Evolutionary conservation across 2,888 invertebrate genomes (phyloP).

Genomic region (Andrena praecox): DNA sequence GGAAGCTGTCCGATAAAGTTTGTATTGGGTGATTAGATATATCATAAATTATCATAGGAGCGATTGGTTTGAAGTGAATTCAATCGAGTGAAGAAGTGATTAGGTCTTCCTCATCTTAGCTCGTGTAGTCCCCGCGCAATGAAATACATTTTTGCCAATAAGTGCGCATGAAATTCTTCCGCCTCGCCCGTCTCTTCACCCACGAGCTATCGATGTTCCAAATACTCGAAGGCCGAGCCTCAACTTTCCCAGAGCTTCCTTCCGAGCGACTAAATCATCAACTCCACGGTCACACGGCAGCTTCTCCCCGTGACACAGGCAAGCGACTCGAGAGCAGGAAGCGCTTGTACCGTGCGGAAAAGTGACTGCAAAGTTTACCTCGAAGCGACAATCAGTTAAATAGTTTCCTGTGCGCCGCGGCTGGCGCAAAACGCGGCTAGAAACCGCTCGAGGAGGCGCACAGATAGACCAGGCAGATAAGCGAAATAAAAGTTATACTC

Average conservation of each 20-base stretch:
- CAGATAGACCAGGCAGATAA: slow-evolving; percentile 81
- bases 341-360: slow-evolving; percentile 71
- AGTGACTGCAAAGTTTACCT: slow-evolving; percentile 74
- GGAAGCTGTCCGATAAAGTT: neutral
- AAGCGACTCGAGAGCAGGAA: slow-evolving; percentile 72
- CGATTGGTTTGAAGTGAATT: no score
- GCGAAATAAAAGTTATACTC: slow-evolving; percentile 82
- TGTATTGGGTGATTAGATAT: neutral
- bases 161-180: neutral
- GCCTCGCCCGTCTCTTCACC: neutral
- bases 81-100: no score
- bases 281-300: slow-evolving; percentile 47
- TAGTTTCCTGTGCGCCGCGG: slow-evolving; percentile 73
- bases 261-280: slow-evolving; percentile 41
- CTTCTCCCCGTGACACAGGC: slow-evolving; percentile 64
- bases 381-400: slow-evolving; percentile 78
- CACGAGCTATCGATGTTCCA: slow-evolving; percentile 6
- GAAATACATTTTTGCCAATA: no score
- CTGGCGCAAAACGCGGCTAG: slow-evolving; percentile 54
- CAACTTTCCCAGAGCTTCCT: slow-evolving; percentile 27
- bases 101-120: no score
- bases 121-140: no score
- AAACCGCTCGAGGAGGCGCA: slow-evolving; percentile 58
- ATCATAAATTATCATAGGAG: neutral
- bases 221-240: neutral